Conservation (phyloP, 2,797 vertebrate genomes). For the Oreortyx pictus region DNA sequence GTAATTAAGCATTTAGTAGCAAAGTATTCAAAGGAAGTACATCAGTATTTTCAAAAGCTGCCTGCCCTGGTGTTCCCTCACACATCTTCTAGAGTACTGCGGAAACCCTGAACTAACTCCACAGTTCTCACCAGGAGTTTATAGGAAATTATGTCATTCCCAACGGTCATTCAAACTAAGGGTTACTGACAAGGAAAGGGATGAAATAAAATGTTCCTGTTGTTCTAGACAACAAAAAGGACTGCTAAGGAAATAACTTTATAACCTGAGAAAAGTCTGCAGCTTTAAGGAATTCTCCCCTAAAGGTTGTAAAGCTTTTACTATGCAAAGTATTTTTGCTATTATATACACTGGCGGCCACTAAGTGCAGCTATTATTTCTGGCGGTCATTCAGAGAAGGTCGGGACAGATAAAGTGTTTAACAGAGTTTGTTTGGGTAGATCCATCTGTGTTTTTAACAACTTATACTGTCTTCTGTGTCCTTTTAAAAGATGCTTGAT, state of each 20-base stretch:
- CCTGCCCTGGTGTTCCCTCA: neutral
- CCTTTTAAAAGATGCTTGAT: too few species aligned
- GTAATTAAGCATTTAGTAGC: neutral
- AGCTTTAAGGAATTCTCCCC: slow-evolving; percentile 67
- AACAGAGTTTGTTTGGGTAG: slow-evolving; percentile 69
- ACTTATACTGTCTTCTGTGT: slow-evolving; percentile 39
- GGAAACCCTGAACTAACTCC: slow-evolving; percentile 6
- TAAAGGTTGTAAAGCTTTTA: slow-evolving; percentile 72
- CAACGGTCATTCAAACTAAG: slow-evolving; percentile 16
- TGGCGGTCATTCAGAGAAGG: slow-evolving; percentile 58
- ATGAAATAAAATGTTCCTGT: slow-evolving; percentile 40
- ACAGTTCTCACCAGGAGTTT: neutral
- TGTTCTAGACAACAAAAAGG: slow-evolving; percentile 31
- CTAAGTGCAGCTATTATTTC: slow-evolving; percentile 70
- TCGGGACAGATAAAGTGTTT: slow-evolving; percentile 59
- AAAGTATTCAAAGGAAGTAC: neutral
- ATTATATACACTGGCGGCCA: slow-evolving; percentile 68
- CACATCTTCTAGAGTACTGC: neutral
- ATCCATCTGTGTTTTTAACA: slow-evolving; percentile 67
- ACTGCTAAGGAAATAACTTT: slow-evolving; percentile 50
- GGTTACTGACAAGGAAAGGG: slow-evolving; percentile 15
- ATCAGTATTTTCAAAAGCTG: slow-evolving; percentile 5
- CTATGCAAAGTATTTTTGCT: slow-evolving; percentile 73
- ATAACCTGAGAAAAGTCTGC: slow-evolving; percentile 57
- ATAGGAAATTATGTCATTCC: slow-evolving; percentile 20